Conservation (phyloP, 2,888 invertebrate species). For the Diploptera punctata region DNA sequence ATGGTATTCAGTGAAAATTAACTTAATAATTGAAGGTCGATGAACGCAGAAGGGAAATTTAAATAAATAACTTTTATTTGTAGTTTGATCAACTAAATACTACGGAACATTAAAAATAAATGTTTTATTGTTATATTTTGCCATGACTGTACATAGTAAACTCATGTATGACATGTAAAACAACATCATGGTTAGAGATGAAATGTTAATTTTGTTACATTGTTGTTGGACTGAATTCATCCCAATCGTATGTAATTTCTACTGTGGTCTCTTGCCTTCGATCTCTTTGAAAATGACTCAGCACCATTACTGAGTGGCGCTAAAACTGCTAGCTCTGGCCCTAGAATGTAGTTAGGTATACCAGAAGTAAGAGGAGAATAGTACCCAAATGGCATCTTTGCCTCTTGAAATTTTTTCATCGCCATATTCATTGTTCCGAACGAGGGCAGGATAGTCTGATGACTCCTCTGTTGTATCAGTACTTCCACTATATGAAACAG, state of each 20-base stretch:
- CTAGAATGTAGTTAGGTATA: conserved; percentile 34
- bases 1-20: too few relatives aligned
- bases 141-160: conserved; percentile 8
- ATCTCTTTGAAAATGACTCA: background rate
- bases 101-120: conserved; percentile 9
- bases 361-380: conserved; percentile 31
- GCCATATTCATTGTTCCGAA: background rate
- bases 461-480: conserved; percentile 13
- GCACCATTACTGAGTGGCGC: conserved; percentile 3
- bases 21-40: too few relatives aligned
- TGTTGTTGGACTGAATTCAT: background rate
- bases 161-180: background rate
- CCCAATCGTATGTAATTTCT: conserved; percentile 38
- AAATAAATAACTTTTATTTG: background rate
- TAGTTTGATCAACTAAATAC: background rate
- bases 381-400: conserved; percentile 2
- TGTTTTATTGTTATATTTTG: background rate
- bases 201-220: background rate
- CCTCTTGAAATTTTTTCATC: background rate
- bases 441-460: conserved; percentile 6
- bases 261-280: conserved; percentile 18
- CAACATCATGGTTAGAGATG: background rate
- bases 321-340: conserved; percentile 35
- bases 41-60: too few relatives aligned
- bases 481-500: background rate